Conservation (phyloP, 92 coral and sea anemone species). For the Parazoanthus darwini region DNA sequence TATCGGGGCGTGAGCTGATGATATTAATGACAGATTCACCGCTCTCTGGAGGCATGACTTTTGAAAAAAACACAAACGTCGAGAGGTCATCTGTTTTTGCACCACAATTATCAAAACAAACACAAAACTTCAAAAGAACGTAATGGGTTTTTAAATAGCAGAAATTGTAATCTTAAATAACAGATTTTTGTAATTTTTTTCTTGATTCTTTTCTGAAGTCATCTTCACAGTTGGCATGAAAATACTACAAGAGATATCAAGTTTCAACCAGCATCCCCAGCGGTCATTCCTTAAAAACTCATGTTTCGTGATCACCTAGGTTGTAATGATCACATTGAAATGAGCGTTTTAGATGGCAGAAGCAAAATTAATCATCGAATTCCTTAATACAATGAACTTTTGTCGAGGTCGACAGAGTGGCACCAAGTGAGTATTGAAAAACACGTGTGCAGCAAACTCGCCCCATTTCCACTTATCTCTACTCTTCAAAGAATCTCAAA, state of each 20-base stretch:
- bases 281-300: neutral
- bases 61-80: neutral
- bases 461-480: conserved; percentile 11
- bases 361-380: neutral
- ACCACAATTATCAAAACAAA: conserved; percentile 25
- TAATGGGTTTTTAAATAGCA: conserved; percentile 7
- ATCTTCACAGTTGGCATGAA: neutral
- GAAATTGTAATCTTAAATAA: neutral
- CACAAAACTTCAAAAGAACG: neutral
- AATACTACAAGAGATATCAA: neutral
- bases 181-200: neutral
- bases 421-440: neutral
- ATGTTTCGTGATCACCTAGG: neutral
- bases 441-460: conserved; percentile 1
- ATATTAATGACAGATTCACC: neutral
- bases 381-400: conserved; percentile 18
- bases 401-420: conserved; percentile 22
- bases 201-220: neutral
- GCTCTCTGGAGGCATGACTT: conserved; percentile 2
- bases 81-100: neutral
- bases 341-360: neutral
- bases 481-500: conserved; percentile 24
- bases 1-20: neutral
- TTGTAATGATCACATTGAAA: neutral
- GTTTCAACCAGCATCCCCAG: neutral